Conservation (phyloP, 2,888 invertebrate species). For the Branchipolynoe longqiensis region DNA sequence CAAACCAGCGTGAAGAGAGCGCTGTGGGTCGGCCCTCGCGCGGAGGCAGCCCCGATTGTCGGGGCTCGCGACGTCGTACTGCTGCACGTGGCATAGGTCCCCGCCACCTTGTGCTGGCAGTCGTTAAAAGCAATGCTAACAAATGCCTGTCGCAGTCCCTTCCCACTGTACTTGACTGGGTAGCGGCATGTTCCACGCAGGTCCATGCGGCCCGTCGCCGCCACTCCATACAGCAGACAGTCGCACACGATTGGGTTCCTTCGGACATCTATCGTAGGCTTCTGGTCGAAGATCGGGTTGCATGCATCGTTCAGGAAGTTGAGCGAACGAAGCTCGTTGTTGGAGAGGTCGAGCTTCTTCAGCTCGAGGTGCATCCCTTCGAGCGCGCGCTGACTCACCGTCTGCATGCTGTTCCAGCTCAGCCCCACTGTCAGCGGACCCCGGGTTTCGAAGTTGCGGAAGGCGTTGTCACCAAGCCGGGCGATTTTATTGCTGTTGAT, state of each 20-base stretch:
- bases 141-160: neutral
- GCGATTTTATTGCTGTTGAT: constrained; percentile 30
- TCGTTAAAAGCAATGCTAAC: neutral
- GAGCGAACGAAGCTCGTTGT: neutral
- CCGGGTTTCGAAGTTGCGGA: constrained; percentile 29
- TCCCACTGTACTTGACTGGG: constrained; percentile 26
- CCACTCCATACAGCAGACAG: constrained; percentile 37
- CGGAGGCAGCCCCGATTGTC: neutral
- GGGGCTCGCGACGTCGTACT: constrained; percentile 10
- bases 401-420: constrained; percentile 22
- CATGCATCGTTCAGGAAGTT: constrained; percentile 34
- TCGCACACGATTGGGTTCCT: constrained; percentile 28
- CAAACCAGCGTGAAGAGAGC: neutral
- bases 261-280: neutral
- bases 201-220: constrained; percentile 13
- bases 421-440: constrained; percentile 24
- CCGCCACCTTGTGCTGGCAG: constrained; percentile 35
- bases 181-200: neutral
- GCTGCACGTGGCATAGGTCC: constrained; percentile 2
- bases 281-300: constrained; percentile 25
- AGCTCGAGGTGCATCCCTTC: constrained; percentile 31
- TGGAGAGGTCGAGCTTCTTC: constrained; percentile 10
- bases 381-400: constrained; percentile 22
- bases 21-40: neutral
- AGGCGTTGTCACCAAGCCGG: constrained; percentile 24